Percentiles rank a stretch among this genome's conserved stretches.
phyloP scores from a whole-genome alignment of 2,113 vertebrate genomes.

The Pelodiscus sinensis region DNA sequence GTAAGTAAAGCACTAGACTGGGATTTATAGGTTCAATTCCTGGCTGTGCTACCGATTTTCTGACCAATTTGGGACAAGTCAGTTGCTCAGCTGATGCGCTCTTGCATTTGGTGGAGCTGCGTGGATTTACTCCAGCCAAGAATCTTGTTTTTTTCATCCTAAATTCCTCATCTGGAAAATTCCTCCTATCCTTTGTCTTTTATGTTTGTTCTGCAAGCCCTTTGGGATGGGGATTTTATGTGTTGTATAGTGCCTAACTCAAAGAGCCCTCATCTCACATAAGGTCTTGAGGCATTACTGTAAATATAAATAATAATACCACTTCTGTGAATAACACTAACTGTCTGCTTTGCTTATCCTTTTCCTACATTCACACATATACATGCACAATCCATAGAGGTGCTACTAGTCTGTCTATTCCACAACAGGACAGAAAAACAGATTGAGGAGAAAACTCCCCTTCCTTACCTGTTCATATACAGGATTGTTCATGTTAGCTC shows the following conservation, averaged over 20 bases:
- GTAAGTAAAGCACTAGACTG: background rate
- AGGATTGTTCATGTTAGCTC: background rate
- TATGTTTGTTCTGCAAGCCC: background rate
- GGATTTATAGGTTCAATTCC: background rate
- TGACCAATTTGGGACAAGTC: background rate
- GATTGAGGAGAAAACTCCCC: background rate
- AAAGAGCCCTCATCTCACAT: background rate
- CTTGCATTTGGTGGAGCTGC: background rate
- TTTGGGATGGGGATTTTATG: background rate
- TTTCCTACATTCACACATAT: conserved; percentile 51
- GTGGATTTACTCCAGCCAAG: background rate
- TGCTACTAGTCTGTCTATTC: background rate
- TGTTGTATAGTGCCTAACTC: background rate
- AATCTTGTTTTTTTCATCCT: background rate
- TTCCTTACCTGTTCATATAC: background rate
- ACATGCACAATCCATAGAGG: conserved; percentile 6
- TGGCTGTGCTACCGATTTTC: conserved; percentile 2
- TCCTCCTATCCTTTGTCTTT: conserved; percentile 36
- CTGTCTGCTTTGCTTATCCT: conserved; percentile 3
- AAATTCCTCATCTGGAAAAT: conserved; percentile 31
- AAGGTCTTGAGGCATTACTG: background rate
- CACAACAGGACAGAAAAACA: background rate
- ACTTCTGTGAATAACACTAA: background rate
- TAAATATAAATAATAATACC: background rate
- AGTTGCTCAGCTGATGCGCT: background rate